Conservation (phyloP, 1,140 invertebrate species). For the Drosophila setifemur region DNA sequence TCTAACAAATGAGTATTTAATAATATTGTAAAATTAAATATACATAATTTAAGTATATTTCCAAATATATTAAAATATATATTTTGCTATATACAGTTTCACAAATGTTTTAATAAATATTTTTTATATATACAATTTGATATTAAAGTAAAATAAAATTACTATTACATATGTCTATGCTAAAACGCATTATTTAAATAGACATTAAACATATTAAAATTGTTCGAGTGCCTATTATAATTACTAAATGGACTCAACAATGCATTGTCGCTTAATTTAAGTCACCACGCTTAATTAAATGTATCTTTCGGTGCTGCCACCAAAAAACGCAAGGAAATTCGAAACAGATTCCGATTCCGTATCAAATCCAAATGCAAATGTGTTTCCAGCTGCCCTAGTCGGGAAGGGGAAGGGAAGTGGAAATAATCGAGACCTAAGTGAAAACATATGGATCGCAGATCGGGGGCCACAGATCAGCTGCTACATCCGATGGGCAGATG, state of each 20-base stretch:
- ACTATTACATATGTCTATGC: no score
- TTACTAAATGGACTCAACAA: constrained; percentile 47
- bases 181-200: no score
- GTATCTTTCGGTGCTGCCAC: not conserved
- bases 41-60: no score
- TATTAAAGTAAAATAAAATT: no score
- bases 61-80: no score
- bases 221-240: constrained; percentile 15
- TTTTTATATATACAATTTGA: no score
- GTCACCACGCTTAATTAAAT: constrained; percentile 56
- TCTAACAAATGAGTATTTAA: no score
- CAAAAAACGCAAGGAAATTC: not conserved
- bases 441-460: constrained; percentile 60
- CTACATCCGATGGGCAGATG: constrained; percentile 12
- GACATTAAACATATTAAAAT: no score
- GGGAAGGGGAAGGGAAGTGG: constrained; percentile 3
- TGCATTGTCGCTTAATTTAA: constrained; percentile 56
- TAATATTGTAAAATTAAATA: no score
- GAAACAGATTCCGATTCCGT: not conserved
- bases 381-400: constrained; percentile 4
- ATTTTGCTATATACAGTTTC: no score
- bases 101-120: no score
- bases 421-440: constrained; percentile 55
- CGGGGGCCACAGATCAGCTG: constrained; percentile 16
- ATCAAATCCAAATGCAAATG: constrained; percentile 18